Conservation (phyloP, 2,797 vertebrate species). For the Micrastur ruficollis region DNA sequence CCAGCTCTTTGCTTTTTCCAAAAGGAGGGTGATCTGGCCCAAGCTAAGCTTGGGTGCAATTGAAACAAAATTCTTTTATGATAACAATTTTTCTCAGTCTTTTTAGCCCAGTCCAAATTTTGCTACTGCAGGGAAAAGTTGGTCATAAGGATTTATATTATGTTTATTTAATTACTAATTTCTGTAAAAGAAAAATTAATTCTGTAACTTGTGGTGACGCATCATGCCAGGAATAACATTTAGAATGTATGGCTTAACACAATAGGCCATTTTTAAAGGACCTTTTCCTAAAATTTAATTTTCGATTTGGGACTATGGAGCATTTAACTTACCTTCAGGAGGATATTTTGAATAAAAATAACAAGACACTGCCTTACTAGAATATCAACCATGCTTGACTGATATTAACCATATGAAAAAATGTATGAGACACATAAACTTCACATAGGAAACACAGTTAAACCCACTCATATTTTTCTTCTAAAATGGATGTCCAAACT, state of each 20-base stretch:
- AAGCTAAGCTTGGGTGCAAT: neutral
- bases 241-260: conserved; percentile 28
- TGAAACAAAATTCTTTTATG: neutral
- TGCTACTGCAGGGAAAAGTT: neutral
- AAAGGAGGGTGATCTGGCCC: neutral
- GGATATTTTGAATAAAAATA: conserved; percentile 70
- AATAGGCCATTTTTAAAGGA: conserved; percentile 32
- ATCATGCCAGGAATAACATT: conserved; percentile 60
- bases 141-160: neutral
- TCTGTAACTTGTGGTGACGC: neutral
- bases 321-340: conserved; percentile 50
- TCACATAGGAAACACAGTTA: conserved; percentile 38
- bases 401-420: conserved; percentile 56
- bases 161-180: conserved; percentile 63
- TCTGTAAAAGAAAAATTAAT: conserved; percentile 59
- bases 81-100: neutral
- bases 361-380: conserved; percentile 52
- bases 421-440: conserved; percentile 16
- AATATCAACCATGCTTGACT: conserved; percentile 57
- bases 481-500: conserved; percentile 36
- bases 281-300: conserved; percentile 57
- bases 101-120: neutral
- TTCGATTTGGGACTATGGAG: conserved; percentile 37
- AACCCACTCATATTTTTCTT: conserved; percentile 38
- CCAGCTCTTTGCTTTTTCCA: neutral